phyloP scores from a whole-genome alignment of 2,113 vertebrate genomes.

The Erythrocercus mccallii region DNA sequence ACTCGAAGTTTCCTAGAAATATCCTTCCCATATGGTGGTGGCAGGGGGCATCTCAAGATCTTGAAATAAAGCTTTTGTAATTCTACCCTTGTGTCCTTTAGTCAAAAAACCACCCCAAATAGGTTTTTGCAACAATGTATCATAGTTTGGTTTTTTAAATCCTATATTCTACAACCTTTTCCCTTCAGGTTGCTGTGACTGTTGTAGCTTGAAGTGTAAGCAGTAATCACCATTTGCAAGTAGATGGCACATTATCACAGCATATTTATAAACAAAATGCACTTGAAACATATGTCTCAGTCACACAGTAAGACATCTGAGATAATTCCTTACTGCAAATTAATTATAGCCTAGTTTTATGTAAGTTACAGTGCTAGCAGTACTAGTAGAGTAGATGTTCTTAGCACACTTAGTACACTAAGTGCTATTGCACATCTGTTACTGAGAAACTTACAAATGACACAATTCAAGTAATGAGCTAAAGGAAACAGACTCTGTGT shows the following conservation, averaged over 20 bases:
- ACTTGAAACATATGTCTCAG: not conserved
- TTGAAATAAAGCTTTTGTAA: not conserved
- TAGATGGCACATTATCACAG: slow-evolving; percentile 44
- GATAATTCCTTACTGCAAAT: not conserved
- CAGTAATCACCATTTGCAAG: slow-evolving; percentile 32
- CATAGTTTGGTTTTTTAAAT: not conserved
- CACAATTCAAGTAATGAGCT: not conserved
- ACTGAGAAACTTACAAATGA: not conserved
- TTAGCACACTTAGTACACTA: not conserved
- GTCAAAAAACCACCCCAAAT: not conserved
- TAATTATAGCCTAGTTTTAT: not conserved
- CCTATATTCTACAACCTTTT: not conserved
- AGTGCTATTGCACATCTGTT: not conserved
- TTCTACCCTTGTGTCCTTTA: not conserved
- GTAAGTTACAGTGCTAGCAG: not conserved
- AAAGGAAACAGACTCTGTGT: not conserved
- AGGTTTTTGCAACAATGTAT: fast-evolving
- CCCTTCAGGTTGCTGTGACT: not conserved
- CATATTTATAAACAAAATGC: slow-evolving; percentile 5
- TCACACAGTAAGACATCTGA: not conserved
- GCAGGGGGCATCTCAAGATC: not conserved
- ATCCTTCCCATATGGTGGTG: not conserved
- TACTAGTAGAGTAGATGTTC: not conserved
- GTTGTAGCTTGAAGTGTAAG: not conserved
- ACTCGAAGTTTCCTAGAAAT: not conserved